Conservation (phyloP, 2,113 vertebrate genomes). For the Dipodomys stephensi region DNA sequence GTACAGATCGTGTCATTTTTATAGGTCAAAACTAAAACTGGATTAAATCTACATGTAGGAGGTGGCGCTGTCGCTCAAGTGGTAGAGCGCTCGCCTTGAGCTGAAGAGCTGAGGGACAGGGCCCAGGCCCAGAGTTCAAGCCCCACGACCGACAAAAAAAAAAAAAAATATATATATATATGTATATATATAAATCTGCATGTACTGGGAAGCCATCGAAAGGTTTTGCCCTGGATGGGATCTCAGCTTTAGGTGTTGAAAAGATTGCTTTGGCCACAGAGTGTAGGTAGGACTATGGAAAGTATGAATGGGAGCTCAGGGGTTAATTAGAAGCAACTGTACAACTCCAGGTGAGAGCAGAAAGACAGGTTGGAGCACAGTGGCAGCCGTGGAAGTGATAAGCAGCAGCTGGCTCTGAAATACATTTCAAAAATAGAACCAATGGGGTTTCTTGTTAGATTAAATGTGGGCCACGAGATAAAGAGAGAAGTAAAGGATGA, state of each 20-base stretch:
- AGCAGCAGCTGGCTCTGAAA: constrained; percentile 47
- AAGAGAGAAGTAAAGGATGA: background rate
- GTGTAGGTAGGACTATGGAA: background rate
- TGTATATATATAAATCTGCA: background rate
- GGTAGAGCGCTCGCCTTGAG: too few relatives aligned
- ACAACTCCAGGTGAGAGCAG: constrained; percentile 24
- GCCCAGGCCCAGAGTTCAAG: too few relatives aligned
- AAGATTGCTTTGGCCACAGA: background rate
- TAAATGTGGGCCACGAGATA: background rate
- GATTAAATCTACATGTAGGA: background rate
- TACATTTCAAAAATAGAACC: constrained; percentile 36
- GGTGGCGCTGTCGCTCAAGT: too few relatives aligned
- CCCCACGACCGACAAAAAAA: too few relatives aligned
- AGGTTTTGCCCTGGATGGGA: background rate
- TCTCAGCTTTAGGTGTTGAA: constrained; percentile 14
- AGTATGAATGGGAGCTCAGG: background rate
- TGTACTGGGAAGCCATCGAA: background rate
- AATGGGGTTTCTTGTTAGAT: background rate
- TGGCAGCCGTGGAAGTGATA: background rate
- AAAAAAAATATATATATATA: too few relatives aligned
- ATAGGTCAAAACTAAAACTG: background rate
- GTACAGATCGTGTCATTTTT: background rate
- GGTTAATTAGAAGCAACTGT: constrained; percentile 18
- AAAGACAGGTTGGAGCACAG: background rate
- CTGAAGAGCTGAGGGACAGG: too few relatives aligned